Evolutionary conservation across 35 echinoderm and acorn worm genomes (phyloP).

Genomic region (Holothuria glaberrima): DNA sequence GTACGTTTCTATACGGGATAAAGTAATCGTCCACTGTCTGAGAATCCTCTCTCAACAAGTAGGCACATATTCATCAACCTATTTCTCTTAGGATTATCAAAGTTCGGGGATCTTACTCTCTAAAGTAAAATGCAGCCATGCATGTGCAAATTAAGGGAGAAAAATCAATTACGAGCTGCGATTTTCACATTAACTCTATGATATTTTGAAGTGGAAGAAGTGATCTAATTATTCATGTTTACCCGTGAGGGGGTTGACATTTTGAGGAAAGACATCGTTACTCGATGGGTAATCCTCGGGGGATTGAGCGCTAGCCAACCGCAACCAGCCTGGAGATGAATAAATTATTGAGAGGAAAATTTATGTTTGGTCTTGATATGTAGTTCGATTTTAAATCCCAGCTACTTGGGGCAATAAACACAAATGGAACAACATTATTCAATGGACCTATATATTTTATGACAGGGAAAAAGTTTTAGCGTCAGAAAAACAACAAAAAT

Average conservation of each 20-base stretch:
- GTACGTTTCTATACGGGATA: no score
- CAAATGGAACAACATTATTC: no score
- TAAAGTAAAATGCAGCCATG: not conserved
- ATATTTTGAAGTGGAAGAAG: not conserved
- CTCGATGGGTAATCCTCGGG: not conserved
- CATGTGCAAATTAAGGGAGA: not conserved
- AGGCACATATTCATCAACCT: slow-evolving; percentile 21
- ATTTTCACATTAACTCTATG: slow-evolving; percentile 18
- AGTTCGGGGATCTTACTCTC: not conserved
- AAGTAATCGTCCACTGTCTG: no score
- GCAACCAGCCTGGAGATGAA: not conserved
- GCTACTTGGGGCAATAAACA: no score
- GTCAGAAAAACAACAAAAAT: no score
- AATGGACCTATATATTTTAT: no score
- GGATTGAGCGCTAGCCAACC: not conserved
- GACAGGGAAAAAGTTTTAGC: no score
- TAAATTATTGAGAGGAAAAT: not conserved
- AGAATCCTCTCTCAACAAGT: no score
- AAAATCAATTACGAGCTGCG: slow-evolving; percentile 39
- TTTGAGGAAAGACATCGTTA: slow-evolving; percentile 6
- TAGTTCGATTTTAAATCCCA: no score
- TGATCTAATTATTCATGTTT: slow-evolving; percentile 32
- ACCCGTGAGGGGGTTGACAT: slow-evolving; percentile 43
- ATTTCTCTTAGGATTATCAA: not conserved
- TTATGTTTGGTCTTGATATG: no score